Evolutionary conservation across 2,113 vertebrate species (phyloP).

Genomic region (Calyptomena viridis): DNA sequence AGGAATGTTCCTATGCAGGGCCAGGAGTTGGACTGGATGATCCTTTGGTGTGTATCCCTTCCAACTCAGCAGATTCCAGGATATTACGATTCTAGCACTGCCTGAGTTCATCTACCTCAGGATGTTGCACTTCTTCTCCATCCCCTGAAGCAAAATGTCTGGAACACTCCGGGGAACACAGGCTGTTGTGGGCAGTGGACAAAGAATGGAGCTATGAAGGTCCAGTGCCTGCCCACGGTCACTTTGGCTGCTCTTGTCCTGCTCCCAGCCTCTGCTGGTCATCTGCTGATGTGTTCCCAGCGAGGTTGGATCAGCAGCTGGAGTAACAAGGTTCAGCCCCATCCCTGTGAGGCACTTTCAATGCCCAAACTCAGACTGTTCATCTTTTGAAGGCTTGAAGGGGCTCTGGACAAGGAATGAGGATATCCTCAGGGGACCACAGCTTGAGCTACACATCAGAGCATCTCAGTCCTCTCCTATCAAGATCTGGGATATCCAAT

Average conservation of each 20-base stretch:
- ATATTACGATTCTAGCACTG: background rate
- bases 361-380: background rate
- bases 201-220: background rate
- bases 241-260: background rate
- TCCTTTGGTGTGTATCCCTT: background rate
- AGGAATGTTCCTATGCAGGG: background rate
- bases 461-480: background rate
- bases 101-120: background rate
- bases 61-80: background rate
- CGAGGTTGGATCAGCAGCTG: background rate
- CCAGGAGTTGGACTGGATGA: accelerated
- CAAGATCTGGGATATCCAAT: background rate
- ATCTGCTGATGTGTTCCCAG: background rate
- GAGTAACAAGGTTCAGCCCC: background rate
- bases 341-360: background rate
- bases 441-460: background rate
- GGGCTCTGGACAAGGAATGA: background rate
- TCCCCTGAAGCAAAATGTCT: background rate
- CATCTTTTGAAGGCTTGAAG: background rate
- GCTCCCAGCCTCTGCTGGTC: background rate
- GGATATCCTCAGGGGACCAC: background rate
- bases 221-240: background rate
- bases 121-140: background rate
- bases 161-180: background rate
- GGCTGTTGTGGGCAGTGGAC: background rate